Evolutionary conservation across 2,888 invertebrate species (phyloP).

Genomic region (Torymus tubicola): DNA sequence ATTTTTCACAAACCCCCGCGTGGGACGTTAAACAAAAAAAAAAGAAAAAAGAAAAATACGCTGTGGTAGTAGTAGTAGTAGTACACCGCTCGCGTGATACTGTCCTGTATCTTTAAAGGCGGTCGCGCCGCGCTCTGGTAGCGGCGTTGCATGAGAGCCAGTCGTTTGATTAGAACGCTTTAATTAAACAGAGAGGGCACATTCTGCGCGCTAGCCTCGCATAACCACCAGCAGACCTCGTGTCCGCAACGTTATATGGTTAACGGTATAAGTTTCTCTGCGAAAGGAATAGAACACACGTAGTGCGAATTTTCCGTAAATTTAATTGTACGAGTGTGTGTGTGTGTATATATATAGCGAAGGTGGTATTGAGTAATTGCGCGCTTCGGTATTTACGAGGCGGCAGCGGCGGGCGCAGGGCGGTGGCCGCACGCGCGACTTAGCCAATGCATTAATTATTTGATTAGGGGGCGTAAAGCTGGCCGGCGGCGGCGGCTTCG

Average conservation of each 20-base stretch:
- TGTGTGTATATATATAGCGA: no score
- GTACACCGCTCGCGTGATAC: conserved; percentile 40
- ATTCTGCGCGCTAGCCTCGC: neutral
- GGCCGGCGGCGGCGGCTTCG: conserved; percentile 1
- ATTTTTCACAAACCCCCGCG: conserved; percentile 10
- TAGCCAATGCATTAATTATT: conserved; percentile 54
- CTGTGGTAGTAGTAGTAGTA: neutral
- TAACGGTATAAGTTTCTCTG: conserved; percentile 15
- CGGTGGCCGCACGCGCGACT: neutral
- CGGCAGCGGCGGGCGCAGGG: no score
- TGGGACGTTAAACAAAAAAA: neutral
- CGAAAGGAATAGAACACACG: neutral
- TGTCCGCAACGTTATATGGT: neutral
- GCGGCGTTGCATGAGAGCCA: conserved; percentile 51
- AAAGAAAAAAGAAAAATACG: neutral
- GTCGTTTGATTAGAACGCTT: conserved; percentile 55
- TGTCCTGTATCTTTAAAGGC: conserved; percentile 50
- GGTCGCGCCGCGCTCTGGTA: no score
- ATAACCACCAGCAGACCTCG: neutral
- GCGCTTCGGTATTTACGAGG: conserved; percentile 24
- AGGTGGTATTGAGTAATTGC: conserved; percentile 38
- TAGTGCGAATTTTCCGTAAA: conserved; percentile 32
- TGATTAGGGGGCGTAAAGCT: conserved; percentile 30
- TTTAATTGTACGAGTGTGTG: conserved; percentile 48
- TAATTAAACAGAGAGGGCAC: conserved; percentile 55